These are phyloP conservation scores for Naso thynnoides DNA, from an alignment of 2,797 vertebrate genomes.

Conservation along the genomic window DNA sequence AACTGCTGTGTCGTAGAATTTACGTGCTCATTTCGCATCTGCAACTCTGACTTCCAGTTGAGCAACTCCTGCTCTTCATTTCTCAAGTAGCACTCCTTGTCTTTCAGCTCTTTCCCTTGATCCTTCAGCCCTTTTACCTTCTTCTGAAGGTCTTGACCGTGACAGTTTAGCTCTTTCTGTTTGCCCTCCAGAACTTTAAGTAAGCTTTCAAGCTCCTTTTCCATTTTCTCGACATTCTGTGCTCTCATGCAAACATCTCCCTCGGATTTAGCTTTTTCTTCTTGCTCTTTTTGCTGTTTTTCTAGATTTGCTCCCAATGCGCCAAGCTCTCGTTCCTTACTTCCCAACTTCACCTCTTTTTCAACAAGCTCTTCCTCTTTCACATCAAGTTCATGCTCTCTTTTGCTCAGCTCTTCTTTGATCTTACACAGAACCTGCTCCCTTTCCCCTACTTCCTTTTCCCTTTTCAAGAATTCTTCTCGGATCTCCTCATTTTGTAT, in stretches of 20 bases:
- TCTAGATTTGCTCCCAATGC: constrained; percentile 37
- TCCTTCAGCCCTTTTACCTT: constrained; percentile 79
- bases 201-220: constrained; percentile 58
- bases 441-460: constrained; percentile 34
- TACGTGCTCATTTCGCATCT: constrained; percentile 32
- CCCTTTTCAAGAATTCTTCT: constrained; percentile 29
- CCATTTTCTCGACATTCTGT: constrained; percentile 35
- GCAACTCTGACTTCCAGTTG: constrained; percentile 56
- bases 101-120: constrained; percentile 70
- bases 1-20: constrained; percentile 53
- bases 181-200: constrained; percentile 62
- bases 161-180: constrained; percentile 66
- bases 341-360: constrained; percentile 45
- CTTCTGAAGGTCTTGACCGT: constrained; percentile 74
- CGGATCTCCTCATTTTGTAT: not conserved
- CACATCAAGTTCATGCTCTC: not conserved
- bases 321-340: constrained; percentile 51
- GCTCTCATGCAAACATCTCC: constrained; percentile 20
- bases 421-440: constrained; percentile 29
- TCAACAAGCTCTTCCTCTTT: constrained; percentile 52
- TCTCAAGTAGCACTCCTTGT: constrained; percentile 55
- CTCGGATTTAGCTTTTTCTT: constrained; percentile 12
- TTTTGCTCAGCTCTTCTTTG: constrained; percentile 40
- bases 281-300: constrained; percentile 35
- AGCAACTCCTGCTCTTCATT: constrained; percentile 63